These are phyloP conservation scores for Haliaeetus leucogaster DNA, from an alignment of 2,113 vertebrate species.

Conservation along the genomic window DNA sequence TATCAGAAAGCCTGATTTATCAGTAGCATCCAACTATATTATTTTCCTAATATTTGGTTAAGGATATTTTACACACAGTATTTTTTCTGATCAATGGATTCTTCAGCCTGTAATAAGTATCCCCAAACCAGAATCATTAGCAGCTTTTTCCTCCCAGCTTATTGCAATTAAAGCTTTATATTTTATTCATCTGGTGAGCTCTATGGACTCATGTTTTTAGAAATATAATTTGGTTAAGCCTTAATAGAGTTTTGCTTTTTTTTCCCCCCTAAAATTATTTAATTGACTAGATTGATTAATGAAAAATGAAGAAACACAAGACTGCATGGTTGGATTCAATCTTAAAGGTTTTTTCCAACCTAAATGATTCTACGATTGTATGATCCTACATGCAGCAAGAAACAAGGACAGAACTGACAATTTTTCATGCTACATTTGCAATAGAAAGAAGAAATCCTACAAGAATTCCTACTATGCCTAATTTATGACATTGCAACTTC, in stretches of 20 bases:
- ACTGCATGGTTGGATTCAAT: background rate
- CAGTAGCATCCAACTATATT: background rate
- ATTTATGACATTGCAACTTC: background rate
- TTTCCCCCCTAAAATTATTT: background rate
- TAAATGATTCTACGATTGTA: background rate
- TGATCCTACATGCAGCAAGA: background rate
- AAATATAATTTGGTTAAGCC: background rate
- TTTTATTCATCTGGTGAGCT: background rate
- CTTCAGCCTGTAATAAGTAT: background rate
- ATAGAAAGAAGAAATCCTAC: background rate
- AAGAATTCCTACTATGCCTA: background rate
- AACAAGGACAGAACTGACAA: background rate
- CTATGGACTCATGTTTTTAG: background rate
- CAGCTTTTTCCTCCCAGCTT: background rate
- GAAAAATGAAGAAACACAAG: constrained; percentile 19
- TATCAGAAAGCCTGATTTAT: background rate
- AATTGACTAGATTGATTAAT: constrained; percentile 9
- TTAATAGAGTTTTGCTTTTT: constrained; percentile 22
- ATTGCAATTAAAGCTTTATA: background rate
- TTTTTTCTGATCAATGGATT: background rate
- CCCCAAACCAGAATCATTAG: background rate
- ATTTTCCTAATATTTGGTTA: background rate
- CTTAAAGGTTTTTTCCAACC: background rate
- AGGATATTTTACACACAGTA: background rate
- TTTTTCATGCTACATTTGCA: background rate